A percentile compares a stretch with the other conserved stretches of the same genome.
Conservation (phyloP, 2,888 invertebrate species). For the Cryptocheilus praepositus region DNA sequence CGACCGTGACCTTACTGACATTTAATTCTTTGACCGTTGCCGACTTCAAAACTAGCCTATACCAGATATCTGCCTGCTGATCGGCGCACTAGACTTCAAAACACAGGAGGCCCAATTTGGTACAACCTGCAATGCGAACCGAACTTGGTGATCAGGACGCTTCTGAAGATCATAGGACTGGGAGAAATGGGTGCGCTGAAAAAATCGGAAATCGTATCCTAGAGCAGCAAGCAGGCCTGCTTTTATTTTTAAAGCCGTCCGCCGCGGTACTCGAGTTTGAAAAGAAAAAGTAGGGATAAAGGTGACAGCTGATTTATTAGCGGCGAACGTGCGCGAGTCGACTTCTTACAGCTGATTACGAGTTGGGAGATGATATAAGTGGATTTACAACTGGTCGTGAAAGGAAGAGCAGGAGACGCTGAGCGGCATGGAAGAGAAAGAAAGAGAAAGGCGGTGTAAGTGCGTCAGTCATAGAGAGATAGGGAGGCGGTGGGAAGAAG, state of each 20-base stretch:
- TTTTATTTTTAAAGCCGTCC: no score
- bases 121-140: no score
- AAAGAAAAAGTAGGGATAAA: slow-evolving; percentile 13
- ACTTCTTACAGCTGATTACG: slow-evolving; percentile 8
- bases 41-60: slow-evolving; percentile 39
- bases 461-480: not conserved
- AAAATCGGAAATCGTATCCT: no score
- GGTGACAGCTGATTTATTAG: slow-evolving; percentile 8
- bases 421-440: slow-evolving; percentile 28
- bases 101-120: not conserved
- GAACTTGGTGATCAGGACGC: no score
- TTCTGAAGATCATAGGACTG: no score
- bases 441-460: slow-evolving; percentile 23
- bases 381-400: slow-evolving; percentile 9
- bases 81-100: not conserved
- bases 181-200: no score
- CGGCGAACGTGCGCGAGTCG: not conserved
- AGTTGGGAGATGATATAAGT: slow-evolving; percentile 13
- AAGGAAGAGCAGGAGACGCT: not conserved
- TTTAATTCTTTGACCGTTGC: slow-evolving; percentile 47
- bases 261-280: no score
- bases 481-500: slow-evolving; percentile 10
- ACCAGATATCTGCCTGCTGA: slow-evolving; percentile 34
- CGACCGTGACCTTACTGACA: slow-evolving; percentile 56
- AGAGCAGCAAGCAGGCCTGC: no score